Evolutionary conservation across 2,113 vertebrate species (phyloP).

Genomic region (Osmerus eperlanus): DNA sequence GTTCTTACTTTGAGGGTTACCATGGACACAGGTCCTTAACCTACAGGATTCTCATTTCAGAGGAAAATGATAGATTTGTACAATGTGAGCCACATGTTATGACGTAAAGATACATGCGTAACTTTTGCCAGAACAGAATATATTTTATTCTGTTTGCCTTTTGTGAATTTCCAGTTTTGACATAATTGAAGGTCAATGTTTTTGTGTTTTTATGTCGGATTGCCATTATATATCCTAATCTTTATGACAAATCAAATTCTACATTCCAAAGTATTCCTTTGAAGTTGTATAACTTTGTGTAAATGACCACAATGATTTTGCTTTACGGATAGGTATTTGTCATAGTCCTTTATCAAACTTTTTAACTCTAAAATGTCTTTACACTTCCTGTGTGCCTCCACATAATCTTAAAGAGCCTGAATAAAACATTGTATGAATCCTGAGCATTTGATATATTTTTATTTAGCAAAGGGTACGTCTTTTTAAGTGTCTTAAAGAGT

Average conservation of each 20-base stretch:
- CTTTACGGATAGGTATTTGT: background rate
- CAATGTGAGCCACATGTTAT: background rate
- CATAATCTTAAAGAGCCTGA: no score
- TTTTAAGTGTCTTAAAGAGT: no score
- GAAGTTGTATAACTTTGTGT: background rate
- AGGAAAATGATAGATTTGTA: background rate
- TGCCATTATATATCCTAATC: background rate
- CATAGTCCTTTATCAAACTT: background rate
- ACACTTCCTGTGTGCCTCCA: no score
- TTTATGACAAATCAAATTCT: background rate
- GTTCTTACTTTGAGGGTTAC: background rate
- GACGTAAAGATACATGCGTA: background rate
- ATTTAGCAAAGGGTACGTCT: no score
- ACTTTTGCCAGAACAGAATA: background rate
- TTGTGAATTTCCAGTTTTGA: background rate
- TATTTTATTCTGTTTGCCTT: background rate
- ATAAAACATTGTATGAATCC: no score
- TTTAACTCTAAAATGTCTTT: no score
- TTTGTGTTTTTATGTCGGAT: background rate
- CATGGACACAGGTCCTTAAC: background rate
- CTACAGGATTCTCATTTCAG: background rate
- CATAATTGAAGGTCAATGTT: background rate
- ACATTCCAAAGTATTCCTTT: conserved; percentile 6
- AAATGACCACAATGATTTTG: background rate
- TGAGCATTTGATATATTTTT: no score